phyloP scores from a whole-genome alignment of 2,797 vertebrate species.

The Chloroceryle amazona region DNA sequence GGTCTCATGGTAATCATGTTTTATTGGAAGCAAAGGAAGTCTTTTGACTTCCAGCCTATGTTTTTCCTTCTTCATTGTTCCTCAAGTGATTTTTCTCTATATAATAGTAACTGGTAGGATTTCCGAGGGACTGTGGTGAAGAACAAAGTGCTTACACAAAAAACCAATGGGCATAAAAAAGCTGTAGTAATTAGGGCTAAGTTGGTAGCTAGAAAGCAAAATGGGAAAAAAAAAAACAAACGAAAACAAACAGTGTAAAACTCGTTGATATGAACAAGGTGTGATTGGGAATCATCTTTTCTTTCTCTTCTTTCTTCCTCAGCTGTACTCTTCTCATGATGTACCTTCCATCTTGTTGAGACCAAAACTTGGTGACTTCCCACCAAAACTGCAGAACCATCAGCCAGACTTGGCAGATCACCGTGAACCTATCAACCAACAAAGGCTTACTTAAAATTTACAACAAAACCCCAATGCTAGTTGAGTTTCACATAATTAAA shows the following conservation, averaged over 20 bases:
- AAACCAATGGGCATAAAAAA: neutral
- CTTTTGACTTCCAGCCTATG: neutral
- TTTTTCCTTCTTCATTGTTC: neutral
- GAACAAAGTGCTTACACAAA: neutral
- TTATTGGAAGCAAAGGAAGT: conserved; percentile 36
- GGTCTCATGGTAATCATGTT: conserved; percentile 23
- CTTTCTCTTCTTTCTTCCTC: neutral
- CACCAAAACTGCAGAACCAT: neutral
- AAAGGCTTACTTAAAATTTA: neutral
- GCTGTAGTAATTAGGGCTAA: neutral
- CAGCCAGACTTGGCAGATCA: neutral
- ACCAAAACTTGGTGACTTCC: neutral
- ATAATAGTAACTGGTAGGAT: neutral
- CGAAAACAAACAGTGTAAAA: neutral
- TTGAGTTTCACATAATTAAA: neutral
- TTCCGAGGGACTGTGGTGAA: neutral
- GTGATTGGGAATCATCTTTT: neutral
- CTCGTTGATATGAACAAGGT: neutral
- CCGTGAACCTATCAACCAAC: neutral
- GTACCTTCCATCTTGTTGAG: neutral
- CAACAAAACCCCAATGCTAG: neutral
- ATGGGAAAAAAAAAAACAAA: neutral
- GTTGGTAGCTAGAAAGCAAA: neutral
- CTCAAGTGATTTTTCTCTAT: neutral
- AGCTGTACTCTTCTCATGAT: neutral